These are phyloP conservation scores for Zaprionus camerounensis DNA, from an alignment of 1,140 invertebrate genomes.

Conservation along the genomic window DNA sequence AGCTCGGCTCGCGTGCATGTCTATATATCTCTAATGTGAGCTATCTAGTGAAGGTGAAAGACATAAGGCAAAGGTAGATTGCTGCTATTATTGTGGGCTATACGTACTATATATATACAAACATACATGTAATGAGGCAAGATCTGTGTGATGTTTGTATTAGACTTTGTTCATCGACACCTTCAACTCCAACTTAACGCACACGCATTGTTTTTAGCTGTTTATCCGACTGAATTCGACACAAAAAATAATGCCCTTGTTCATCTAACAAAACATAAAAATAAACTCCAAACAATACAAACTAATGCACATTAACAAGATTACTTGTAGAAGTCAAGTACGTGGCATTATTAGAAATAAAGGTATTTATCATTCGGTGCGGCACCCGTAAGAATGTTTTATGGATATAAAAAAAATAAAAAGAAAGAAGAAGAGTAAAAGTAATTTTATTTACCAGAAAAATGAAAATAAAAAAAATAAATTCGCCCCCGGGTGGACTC, in stretches of 20 bases:
- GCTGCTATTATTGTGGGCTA: slow-evolving; percentile 51
- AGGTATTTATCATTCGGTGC: slow-evolving; percentile 15
- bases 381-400: not conserved
- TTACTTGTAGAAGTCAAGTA: slow-evolving; percentile 66
- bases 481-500: slow-evolving; percentile 91
- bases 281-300: slow-evolving; percentile 37
- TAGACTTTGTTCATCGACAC: slow-evolving; percentile 72
- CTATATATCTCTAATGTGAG: slow-evolving; percentile 38
- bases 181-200: slow-evolving; percentile 76
- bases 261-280: slow-evolving; percentile 58
- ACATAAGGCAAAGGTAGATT: slow-evolving; percentile 49
- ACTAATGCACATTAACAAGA: slow-evolving; percentile 58
- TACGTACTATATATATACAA: slow-evolving; percentile 21
- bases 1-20: slow-evolving; percentile 44
- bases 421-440: slow-evolving; percentile 16
- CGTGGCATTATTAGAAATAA: slow-evolving; percentile 28
- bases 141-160: slow-evolving; percentile 44
- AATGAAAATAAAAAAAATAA: slow-evolving; percentile 37
- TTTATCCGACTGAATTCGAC: slow-evolving; percentile 39
- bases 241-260: slow-evolving; percentile 63
- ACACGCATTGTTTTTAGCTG: slow-evolving; percentile 71
- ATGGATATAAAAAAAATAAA: not conserved
- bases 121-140: slow-evolving; percentile 13
- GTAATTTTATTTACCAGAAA: not conserved
- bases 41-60: slow-evolving; percentile 66